Evolutionary conservation across 2,888 invertebrate genomes (phyloP), one percentile per base, ranked within the genome.

Genomic region (Apomyelois bistriatella): DNA sequence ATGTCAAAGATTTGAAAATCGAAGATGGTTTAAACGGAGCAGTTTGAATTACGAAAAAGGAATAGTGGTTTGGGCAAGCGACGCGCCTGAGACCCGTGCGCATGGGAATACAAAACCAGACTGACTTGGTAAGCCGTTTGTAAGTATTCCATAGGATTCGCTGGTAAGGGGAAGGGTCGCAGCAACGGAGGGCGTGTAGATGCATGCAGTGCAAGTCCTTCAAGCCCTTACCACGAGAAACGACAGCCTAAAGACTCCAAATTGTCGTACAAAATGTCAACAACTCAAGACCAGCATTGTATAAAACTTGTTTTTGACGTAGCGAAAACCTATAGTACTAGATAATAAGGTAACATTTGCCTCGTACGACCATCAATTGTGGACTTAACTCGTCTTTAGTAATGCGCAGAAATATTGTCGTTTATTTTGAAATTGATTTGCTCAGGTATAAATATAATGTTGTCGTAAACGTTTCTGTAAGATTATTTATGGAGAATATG

Each of bases 71-170:
- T 67, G 65, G 65, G 28, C 52, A 66, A 66, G 64, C 71, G 72
- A 61, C 78, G 85, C 80, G 82, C 73, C 69, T 74, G 72, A 77
- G 82, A 75, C 71, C 85, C 85, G 85, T 77, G 87, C 89, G 81
- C 82, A 74, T 77, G 74, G 85, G 76, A 82, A 81, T 69, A 78
- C 86, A 82, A 85, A 87, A 88, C 85, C 89, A 88, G 89, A 90
- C 89, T 89, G 89, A 82, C 87, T 83, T 76, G 84, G 70, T 72
- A 81, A 82, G 82, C 83, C 84, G 80, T 79, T 40, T 80, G 85
- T 85, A 84, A 85, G 86, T 88, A 85, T 85, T 86, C 86, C 82
- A 85, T 87, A 85, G 85, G 83, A 86, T 85, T 85, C 81, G 83
- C 79, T 43, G 72, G 83, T 81, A 85, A 84, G 88, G 89, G 89